Base-by-base conservation (phyloP, 2,888 invertebrate species). In the Habroteleia sp. region DNA sequence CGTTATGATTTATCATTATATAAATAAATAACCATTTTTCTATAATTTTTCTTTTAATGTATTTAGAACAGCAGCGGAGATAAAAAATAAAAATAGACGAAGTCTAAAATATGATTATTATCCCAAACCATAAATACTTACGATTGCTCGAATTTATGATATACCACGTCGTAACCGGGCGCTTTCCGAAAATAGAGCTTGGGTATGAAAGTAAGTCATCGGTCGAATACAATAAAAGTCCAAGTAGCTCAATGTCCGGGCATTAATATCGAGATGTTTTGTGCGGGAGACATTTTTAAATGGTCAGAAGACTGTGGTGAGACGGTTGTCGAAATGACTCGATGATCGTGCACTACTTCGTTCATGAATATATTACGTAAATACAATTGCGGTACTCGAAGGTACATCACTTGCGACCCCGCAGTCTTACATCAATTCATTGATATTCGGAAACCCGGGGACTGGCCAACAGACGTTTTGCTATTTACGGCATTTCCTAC, bases 401-500 rank as follows among this genome's bases (percentile, higher is more conserved):
- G 10, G 16, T 41, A 54, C 41, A 46, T 60, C 27, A 37, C 37
- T 17, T 13, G 33, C 10, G 60, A 8, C 48, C 52, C 56, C 27
- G 17, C 33, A 31, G 23, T 25, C 52, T 27, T 60, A 63, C 66
- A 62, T 76, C 66, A 66, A 72, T 62, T 72, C 33, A 50, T 37
- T 62, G 62, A 66, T 72, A 52, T 65, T 66, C 37, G 62, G 56
- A 63, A 50, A 25, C 16, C 42, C 44, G 23, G 68, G 35, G 29
- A 62, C 69, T 23, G 5, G 7, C 31, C 66, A 37, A 72, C 72
- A 44, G 79, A 76, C 84, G 42, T 71, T 56, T 83, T 83, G 81
- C 84, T 85, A 85, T 87, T 86, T 86, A 86, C 84, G 82, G 80
- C 82, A 69, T 81, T 83, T 84, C 81, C 84, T 81, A 81, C 62